Evolutionary conservation across 2,888 invertebrate genomes (phyloP).

Genomic region (Oxyteleia sp.): DNA sequence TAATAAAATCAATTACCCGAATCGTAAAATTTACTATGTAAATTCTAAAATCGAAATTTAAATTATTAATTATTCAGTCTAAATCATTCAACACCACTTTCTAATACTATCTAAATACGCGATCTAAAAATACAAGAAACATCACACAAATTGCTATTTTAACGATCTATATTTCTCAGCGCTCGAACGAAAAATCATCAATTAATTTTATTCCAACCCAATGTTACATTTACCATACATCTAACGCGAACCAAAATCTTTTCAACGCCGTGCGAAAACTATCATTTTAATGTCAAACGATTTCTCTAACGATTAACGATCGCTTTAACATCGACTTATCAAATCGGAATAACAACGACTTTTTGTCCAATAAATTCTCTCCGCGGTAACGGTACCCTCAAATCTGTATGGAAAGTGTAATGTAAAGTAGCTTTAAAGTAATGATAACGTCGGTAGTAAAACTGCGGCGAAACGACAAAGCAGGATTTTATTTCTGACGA

Average conservation of each 20-base stretch:
- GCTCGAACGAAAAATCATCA: not conserved
- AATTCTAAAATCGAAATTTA: too few species aligned
- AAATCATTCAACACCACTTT: too few species aligned
- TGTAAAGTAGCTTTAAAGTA: slow-evolving; percentile 54
- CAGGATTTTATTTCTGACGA: slow-evolving; percentile 58
- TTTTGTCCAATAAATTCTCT: slow-evolving; percentile 14
- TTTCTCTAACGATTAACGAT: not conserved
- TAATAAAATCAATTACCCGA: too few species aligned
- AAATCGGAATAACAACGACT: not conserved
- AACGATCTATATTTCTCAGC: not conserved
- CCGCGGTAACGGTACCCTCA: slow-evolving; percentile 46
- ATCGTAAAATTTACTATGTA: too few species aligned
- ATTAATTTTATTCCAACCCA: not conserved
- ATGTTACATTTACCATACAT: too few species aligned
- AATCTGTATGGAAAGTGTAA: slow-evolving; percentile 50
- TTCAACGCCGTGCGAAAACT: too few species aligned
- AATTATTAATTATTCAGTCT: too few species aligned
- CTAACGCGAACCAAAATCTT: not conserved
- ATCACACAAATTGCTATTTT: not conserved
- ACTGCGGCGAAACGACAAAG: slow-evolving; percentile 65
- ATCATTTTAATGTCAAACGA: not conserved
- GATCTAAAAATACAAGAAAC: too few species aligned
- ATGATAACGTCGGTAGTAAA: slow-evolving; percentile 64
- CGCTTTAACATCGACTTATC: not conserved
- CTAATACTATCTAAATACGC: too few species aligned